Evolutionary conservation across 2,797 vertebrate genomes (phyloP).

Genomic region (Enteromius anoplus): DNA sequence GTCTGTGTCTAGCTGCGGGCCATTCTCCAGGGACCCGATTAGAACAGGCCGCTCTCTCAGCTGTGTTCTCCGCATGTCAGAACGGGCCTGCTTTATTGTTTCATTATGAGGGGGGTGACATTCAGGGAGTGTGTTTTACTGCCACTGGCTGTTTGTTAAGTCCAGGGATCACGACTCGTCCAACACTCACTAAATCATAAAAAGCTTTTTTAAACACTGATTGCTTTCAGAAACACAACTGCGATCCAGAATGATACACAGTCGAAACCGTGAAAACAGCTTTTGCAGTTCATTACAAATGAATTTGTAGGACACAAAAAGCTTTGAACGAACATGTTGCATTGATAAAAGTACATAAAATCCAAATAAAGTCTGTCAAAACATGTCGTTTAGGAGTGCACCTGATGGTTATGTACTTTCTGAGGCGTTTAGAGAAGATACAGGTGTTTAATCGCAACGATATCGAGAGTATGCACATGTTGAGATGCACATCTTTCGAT

Average conservation of each 20-base stretch:
- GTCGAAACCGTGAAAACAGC: slow-evolving; percentile 6
- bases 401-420: not conserved
- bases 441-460: not conserved
- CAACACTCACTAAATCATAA: slow-evolving; percentile 73
- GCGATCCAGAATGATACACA: slow-evolving; percentile 47
- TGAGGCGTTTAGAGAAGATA: not conserved
- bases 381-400: not conserved
- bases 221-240: slow-evolving; percentile 54
- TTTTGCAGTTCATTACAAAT: slow-evolving; percentile 11
- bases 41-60: slow-evolving; percentile 73
- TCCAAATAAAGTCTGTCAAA: not conserved
- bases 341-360: not conserved
- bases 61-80: slow-evolving; percentile 78
- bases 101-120: slow-evolving; percentile 70
- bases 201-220: slow-evolving; percentile 46
- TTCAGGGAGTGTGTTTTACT: slow-evolving; percentile 80
- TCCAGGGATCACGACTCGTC: slow-evolving; percentile 73
- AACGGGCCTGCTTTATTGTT: slow-evolving; percentile 74
- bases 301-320: slow-evolving; percentile 1
- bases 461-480: not conserved
- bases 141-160: slow-evolving; percentile 81
- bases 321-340: not conserved
- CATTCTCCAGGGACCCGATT: slow-evolving; percentile 75
- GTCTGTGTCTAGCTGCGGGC: slow-evolving; percentile 48
- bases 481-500: not conserved